phyloP scores from a whole-genome alignment of 2,113 vertebrate genomes.

The Panthera tigris region DNA sequence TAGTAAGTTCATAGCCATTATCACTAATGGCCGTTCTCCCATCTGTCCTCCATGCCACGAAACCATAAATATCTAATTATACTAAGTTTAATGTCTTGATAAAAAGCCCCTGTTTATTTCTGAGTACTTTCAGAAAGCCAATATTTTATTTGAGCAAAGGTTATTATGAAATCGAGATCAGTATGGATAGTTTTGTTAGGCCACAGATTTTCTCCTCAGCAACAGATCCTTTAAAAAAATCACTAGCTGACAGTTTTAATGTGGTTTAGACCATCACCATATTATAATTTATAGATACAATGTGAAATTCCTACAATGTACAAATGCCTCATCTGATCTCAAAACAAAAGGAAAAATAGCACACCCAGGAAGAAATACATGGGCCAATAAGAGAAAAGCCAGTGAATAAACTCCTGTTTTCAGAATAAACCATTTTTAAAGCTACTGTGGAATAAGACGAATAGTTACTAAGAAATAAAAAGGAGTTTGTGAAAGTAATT shows the following conservation, averaged over 20 bases:
- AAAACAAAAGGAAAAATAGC: not conserved
- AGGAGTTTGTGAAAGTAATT: not conserved
- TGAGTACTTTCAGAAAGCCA: slow-evolving; percentile 33
- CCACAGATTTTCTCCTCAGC: not conserved
- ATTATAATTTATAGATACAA: not conserved
- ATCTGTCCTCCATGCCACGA: slow-evolving; percentile 34
- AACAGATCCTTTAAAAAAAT: not conserved
- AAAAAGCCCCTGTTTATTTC: slow-evolving; percentile 40
- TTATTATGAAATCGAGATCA: slow-evolving; percentile 26
- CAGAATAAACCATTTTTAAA: not conserved
- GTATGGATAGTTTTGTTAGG: not conserved
- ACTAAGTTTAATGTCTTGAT: slow-evolving; percentile 41
- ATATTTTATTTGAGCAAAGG: slow-evolving; percentile 41
- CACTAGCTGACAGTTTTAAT: not conserved
- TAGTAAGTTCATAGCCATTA: not conserved
- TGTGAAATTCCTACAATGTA: not conserved
- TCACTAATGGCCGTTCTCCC: slow-evolving; percentile 30
- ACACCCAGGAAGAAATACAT: not conserved
- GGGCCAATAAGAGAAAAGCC: not conserved
- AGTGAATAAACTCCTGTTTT: not conserved
- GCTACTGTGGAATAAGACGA: not conserved
- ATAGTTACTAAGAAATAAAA: not conserved
- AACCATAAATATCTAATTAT: slow-evolving; percentile 60
- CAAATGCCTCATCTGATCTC: not conserved
- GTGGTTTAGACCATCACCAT: not conserved